Base-by-base conservation (phyloP, 64 coral and sea anemone genomes). In the Stylophora pistillata region DNA sequence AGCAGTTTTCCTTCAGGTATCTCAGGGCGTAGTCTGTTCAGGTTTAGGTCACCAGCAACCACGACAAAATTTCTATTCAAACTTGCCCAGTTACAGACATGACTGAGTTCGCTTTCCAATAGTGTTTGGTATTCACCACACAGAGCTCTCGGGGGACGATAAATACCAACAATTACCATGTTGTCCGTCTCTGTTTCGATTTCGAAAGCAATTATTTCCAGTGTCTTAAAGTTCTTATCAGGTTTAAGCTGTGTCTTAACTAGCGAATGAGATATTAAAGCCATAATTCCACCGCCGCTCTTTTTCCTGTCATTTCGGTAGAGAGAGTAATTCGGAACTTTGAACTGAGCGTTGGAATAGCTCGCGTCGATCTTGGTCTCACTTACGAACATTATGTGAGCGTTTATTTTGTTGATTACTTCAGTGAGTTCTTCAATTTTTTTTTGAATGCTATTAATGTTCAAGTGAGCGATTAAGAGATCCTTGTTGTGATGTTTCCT, bases 31-130 rank as follows among this genome's bases (percentile, higher is more conserved):
- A 74, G 4, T 12, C 72, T 47, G 37, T 47, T 7, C 7, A 47
- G 7, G 37, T 47, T 47, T 7, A 47, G 37, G 37, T 47, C 37
- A 47, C 37, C 37, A 3, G 7, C 7, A 7, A 10, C 69, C 11
- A 71, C 70, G 0, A 90, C 88, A 20, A 64, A 29, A n/a, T 71
- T 72, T 34, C 62, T 82, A 72, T 82, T 61, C 13, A 90, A 30
- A 60, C 61, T 90, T 3, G 78, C 88, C 88, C 77, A 90, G 37
- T 82, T 82, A 29, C 77, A 90, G 10, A 90, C 54, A 10, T 82
- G 77, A 71, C 63, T 90, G 13, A 90, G 78, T 52, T 90, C 64
- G 21, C 73, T n/a, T 82, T 90, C 88, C 3, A 90, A 30, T 4
- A 66, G 23, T 47, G 37, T 3, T 47, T 31, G 62, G 56, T 90